These are phyloP conservation scores for Ptychoptera contaminata DNA, from an alignment of 2,888 invertebrate genomes.

Conservation along the genomic window DNA sequence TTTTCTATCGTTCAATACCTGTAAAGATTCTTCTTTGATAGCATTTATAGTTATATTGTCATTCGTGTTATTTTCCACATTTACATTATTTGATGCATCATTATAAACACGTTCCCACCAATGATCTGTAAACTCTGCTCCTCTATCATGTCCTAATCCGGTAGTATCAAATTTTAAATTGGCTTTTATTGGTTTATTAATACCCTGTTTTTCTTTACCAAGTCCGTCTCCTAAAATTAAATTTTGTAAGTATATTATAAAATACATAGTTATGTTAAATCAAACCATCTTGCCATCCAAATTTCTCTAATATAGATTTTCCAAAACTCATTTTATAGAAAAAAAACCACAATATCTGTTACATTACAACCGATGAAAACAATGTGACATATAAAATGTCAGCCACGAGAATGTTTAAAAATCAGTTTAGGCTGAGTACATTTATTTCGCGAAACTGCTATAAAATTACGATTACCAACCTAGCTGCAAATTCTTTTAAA, in stretches of 20 bases:
- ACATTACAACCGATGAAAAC: too few relatives aligned
- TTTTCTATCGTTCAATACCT: too few relatives aligned
- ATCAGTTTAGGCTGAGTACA: too few relatives aligned
- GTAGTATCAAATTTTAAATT: slow-evolving; percentile 62
- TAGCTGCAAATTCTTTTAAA: too few relatives aligned
- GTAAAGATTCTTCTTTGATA: slow-evolving; percentile 21
- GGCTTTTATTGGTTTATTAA: slow-evolving; percentile 58
- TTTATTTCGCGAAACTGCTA: too few relatives aligned
- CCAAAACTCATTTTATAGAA: slow-evolving; percentile 22
- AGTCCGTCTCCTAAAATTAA: slow-evolving; percentile 40
- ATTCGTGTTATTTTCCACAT: slow-evolving; percentile 28
- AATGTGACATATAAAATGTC: too few relatives aligned
- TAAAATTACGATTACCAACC: too few relatives aligned
- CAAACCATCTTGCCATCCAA: slow-evolving; percentile 28
- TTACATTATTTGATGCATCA: slow-evolving; percentile 51
- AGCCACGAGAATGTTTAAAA: too few relatives aligned
- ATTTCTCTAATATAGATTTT: slow-evolving; percentile 24
- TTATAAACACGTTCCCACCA: slow-evolving; percentile 77
- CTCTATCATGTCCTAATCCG: slow-evolving; percentile 63
- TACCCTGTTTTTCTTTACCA: slow-evolving; percentile 67
- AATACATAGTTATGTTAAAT: neutral
- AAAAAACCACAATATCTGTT: too few relatives aligned
- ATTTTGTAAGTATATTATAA: neutral
- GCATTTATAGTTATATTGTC: slow-evolving; percentile 11
- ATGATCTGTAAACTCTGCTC: slow-evolving; percentile 59